Base-by-base conservation (phyloP, 1,140 invertebrate species). In the Colletes latitarsis region DNA sequence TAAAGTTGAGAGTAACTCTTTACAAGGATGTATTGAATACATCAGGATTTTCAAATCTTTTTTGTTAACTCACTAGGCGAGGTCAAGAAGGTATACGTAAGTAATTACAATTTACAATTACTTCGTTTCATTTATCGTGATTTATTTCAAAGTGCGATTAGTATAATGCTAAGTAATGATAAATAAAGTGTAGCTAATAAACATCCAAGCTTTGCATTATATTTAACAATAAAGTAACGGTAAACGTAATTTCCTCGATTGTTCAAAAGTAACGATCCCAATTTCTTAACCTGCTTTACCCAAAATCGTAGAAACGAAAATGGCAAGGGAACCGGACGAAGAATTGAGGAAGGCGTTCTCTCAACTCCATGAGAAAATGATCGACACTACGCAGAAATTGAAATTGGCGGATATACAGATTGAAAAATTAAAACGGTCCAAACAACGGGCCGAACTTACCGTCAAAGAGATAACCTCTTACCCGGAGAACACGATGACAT, bases 331-430 rank as follows among this genome's bases (percentile, higher is more conserved):
- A 83, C 79, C 87, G 14, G 95, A 95, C 89, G 90, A 94, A 83
- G 94, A 95, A 89, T 86, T 95, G 52, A 94, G 93, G 88, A 95
- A 98, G 95, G 97, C 97, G 12, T 98, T 98, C 90, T 91, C 94
- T 41, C 97, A 98, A 84, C 92, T 98, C 55, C 97, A 98, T 89
- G 94, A 95, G n/a, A 98, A 98, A 93, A 95, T 97, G 94, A 93
- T 97, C 3, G 96, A 96, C 82, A 97, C 97, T 1, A 95, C 94
- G 73, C 96, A 97, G 90, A 97, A 97, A 92, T 92, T 98, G 60
- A 96, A 96, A 90, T 88, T 97, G 57, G 95, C 96, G 12, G 97
- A 98, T 92, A 91, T 96, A 4, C 97, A 98, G 94, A 96, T 98
- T 77, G 96, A 96, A 57, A 94, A 94, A 6, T 90, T 98, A 15